A percentile compares a stretch with the other conserved stretches of the same genome.
Conservation (phyloP, 2,797 vertebrate genomes). For the Cuculus canorus region DNA sequence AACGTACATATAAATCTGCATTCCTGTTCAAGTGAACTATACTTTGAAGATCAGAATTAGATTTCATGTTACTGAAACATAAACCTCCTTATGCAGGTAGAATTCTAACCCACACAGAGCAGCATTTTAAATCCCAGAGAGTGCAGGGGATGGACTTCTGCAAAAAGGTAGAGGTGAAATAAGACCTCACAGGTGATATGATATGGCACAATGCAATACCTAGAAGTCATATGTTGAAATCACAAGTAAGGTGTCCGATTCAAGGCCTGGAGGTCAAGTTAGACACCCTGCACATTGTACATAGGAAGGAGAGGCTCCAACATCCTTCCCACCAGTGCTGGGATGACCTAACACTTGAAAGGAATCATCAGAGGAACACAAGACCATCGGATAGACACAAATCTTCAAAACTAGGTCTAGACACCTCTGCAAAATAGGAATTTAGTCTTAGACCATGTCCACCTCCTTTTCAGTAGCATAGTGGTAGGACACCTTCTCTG, state of each 20-base stretch:
- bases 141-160: background rate
- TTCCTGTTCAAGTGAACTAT: background rate
- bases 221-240: background rate
- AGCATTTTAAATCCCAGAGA: background rate
- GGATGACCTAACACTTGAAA: background rate
- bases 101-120: background rate
- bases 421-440: background rate
- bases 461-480: background rate
- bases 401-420: background rate
- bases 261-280: background rate
- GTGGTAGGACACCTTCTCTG: background rate
- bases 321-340: background rate
- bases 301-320: background rate
- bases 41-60: background rate
- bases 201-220: background rate
- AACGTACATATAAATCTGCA: background rate
- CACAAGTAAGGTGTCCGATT: background rate
- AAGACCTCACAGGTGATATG: background rate
- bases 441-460: background rate
- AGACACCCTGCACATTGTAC: background rate
- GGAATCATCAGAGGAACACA: background rate
- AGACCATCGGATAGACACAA: background rate
- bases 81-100: background rate
- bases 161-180: background rate
- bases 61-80: background rate